Evolutionary conservation across 2,888 invertebrate genomes (phyloP), one percentile per base, ranked within the genome.

Genomic region (Endotricha flammealis): DNA sequence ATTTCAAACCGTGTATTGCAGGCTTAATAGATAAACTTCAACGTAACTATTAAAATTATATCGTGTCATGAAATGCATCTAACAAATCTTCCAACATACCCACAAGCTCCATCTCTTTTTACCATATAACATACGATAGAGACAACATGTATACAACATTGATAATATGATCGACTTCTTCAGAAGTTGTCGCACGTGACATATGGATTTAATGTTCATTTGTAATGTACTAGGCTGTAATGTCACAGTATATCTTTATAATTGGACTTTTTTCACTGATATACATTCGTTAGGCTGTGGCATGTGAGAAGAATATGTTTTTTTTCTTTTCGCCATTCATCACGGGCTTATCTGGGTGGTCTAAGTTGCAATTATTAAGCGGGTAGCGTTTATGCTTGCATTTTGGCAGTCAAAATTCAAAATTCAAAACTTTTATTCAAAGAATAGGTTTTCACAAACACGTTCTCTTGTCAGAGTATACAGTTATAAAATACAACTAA

Each of bases 241-340:
- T 76, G 67, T 71, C 56, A 57, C 64, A 54, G 48, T 79, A 75
- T 71, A 77, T 82, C 78, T 74, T 68, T 69, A 80, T 82, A 83
- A 85, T 83, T 83, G 80, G 76, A 66, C 62, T 44, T 82, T 83
- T 81, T 81, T 81, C 20, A 64, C 70, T 45, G 48, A 46, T 40
- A 49, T 59, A 52, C 64, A 67, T 73, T 64, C 61, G 67, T 64
- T 53, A 55, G 54, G 60, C 47, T 57, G 55, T 57, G 53, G 55
- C 46, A 65, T 67, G 77, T 70, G 75, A 78, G 77, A 79, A 77
- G 81, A 81, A 82, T 72, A 60, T 70, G 71, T 76, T 67, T 71
- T n/a, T 55, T 61, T 48, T 50, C 67, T 68, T 69, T 75, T 65
- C 66, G 63, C 69, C 75, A 78, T 74, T 77, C 71, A 73, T 79